A percentile compares a stretch with the other conserved stretches of the same genome.
These are phyloP conservation scores for Escarpia spicata DNA, from an alignment of 2,888 invertebrate genomes.

Conservation along the genomic window DNA sequence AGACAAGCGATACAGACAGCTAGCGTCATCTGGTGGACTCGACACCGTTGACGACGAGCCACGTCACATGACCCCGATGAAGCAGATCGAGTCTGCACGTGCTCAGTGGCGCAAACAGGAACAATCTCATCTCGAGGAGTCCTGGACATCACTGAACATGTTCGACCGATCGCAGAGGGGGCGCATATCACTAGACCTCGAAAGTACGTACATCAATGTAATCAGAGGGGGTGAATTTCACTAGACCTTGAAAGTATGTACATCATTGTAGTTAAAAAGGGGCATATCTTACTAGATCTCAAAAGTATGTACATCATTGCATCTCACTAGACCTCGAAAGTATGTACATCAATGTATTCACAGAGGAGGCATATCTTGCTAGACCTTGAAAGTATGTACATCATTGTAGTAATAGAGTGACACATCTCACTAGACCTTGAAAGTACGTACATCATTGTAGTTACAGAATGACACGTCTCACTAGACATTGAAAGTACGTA, in stretches of 20 bases:
- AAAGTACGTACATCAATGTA: constrained; percentile 45
- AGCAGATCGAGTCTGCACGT: constrained; percentile 56
- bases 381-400: constrained; percentile 57
- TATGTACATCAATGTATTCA: constrained; percentile 39
- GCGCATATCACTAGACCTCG: constrained; percentile 61
- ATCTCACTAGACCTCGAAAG: constrained; percentile 62
- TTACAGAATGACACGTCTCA: constrained; percentile 62
- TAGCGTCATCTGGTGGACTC: constrained; percentile 5
- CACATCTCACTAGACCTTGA: constrained; percentile 63
- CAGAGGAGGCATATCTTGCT: constrained; percentile 63
- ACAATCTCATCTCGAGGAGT: constrained; percentile 59
- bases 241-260: no score
- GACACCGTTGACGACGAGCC: constrained; percentile 26
- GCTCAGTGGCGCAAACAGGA: constrained; percentile 54
- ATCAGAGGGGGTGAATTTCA: no score
- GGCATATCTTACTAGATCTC: no score
- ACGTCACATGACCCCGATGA: constrained; percentile 52
- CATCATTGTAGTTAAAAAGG: no score
- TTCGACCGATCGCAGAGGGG: constrained; percentile 64
- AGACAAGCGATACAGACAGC: constrained; percentile 27
- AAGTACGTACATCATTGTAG: constrained; percentile 43
- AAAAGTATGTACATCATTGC: constrained; percentile 34
- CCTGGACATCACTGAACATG: constrained; percentile 62
- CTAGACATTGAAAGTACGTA: constrained; percentile 59
- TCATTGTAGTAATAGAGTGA: constrained; percentile 54